Base-by-base conservation (phyloP, 2,797 vertebrate species). In the Enteromius anoplus region DNA sequence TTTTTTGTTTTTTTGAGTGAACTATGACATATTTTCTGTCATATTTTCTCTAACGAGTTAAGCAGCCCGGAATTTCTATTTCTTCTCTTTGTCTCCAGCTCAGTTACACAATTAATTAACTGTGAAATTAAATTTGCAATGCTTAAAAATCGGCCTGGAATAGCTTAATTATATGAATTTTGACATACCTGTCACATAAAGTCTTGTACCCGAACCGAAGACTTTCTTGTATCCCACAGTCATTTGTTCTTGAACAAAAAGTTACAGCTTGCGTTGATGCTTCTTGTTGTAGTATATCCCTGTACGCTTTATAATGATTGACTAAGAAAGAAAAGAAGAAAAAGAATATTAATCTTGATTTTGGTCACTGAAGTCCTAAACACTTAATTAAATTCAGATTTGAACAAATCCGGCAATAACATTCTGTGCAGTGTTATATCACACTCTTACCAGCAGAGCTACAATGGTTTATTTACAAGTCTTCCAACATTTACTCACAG, bases 151-250 rank as follows among this genome's bases (percentile, higher is more conserved):
- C 14, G 1, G 8, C 17, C 8, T 58, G 1, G 14, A 42, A 78
- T 2, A 34, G 5, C 21, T 9, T 55, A 58, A 32, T 53, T n/a
- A 42, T 60, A 21, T 21, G 21, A 40, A 21, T 1, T 62, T 71
- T 23, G 69, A 78, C 86, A 84, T 86, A 89, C 88, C 85, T 82
- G 66, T 19, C 3, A 88, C 83, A 78, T 70, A 78, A 29, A 89
- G 47, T 81, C 62, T 84, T 53, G 81, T 85, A 11, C 88, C 88
- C 14, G 83, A 76, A 51, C 88, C 84, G 4, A 89, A 89, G 51
- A 81, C 75, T 75, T 89, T 88, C 15, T 0, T 29, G 70, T 86
- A 0, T 8, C 17, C 81, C 88, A 89, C 88, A 89, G 84, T 89
- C 78, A 77, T 21, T 68, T 6, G 62, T 37, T 51, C 78, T 76